phyloP scores from a whole-genome alignment of 2,797 vertebrate genomes.

The Micrastur ruficollis region DNA sequence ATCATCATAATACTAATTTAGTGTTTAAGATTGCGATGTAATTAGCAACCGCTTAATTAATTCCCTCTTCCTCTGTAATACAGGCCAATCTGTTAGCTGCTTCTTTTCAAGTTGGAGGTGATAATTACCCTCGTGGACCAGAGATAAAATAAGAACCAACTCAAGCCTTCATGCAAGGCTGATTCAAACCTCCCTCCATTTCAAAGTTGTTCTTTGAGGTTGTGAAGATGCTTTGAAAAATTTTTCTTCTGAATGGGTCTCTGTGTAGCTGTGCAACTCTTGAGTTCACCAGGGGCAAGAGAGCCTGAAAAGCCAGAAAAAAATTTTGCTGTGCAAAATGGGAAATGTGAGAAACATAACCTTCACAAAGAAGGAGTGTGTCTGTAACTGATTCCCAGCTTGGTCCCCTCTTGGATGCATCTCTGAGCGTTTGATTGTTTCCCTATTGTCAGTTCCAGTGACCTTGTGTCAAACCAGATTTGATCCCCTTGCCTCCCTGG shows the following conservation, averaged over 20 bases:
- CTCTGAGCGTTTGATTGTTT: not conserved
- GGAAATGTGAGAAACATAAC: not conserved
- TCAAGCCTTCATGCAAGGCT: constrained; percentile 22
- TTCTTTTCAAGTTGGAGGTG: constrained; percentile 56
- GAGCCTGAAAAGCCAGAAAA: not conserved
- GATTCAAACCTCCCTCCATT: constrained; percentile 1
- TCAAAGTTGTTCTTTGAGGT: constrained; percentile 34
- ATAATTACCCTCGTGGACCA: constrained; percentile 36
- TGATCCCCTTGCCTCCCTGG: not conserved
- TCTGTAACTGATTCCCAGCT: not conserved
- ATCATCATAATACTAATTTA: constrained; percentile 60
- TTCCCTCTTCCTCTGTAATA: constrained; percentile 37
- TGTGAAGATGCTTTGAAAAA: constrained; percentile 5
- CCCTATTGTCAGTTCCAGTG: not conserved
- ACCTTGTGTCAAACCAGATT: not conserved
- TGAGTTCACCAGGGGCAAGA: not conserved
- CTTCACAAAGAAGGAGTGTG: not conserved
- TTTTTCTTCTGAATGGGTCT: not conserved
- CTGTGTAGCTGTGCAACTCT: not conserved
- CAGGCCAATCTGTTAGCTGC: constrained; percentile 49
- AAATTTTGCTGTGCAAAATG: not conserved
- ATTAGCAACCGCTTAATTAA: constrained; percentile 56
- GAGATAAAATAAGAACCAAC: constrained; percentile 45
- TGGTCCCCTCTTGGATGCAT: not conserved
- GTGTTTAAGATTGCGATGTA: constrained; percentile 57